Conservation (phyloP, 1,140 invertebrate species). For the Marisa cornuarietis region DNA sequence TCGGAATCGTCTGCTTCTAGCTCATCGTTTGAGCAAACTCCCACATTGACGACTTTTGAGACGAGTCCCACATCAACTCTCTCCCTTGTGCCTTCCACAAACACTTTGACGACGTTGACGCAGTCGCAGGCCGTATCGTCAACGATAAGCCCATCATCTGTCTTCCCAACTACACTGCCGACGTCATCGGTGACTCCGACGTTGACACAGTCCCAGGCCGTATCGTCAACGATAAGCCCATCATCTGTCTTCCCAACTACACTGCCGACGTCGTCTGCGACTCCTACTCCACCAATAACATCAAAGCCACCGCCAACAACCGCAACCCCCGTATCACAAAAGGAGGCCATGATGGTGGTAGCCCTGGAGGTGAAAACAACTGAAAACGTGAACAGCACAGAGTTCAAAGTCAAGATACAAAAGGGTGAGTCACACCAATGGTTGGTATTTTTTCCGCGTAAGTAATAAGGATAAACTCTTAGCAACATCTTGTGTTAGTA, state of each 20-base stretch:
- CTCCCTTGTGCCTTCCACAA: not conserved
- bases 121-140: not conserved
- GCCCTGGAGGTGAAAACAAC: not conserved
- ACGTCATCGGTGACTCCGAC: not conserved
- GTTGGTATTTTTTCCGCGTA: not conserved
- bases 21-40: not conserved
- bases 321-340: not conserved
- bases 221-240: not conserved
- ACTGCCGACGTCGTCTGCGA: not conserved
- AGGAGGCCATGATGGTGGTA: constrained; percentile 2
- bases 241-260: no score
- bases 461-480: not conserved
- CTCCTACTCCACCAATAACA: not conserved
- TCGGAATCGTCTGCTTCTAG: no score
- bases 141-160: not conserved
- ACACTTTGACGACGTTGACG: not conserved
- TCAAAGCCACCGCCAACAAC: not conserved
- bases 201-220: not conserved
- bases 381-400: not conserved
- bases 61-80: not conserved
- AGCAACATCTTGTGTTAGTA: not conserved
- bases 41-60: not conserved
- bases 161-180: no score
- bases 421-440: not conserved
- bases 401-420: not conserved